These are phyloP conservation scores for Lota lota DNA, from an alignment of 2,113 vertebrate genomes.

Conservation along the genomic window DNA sequence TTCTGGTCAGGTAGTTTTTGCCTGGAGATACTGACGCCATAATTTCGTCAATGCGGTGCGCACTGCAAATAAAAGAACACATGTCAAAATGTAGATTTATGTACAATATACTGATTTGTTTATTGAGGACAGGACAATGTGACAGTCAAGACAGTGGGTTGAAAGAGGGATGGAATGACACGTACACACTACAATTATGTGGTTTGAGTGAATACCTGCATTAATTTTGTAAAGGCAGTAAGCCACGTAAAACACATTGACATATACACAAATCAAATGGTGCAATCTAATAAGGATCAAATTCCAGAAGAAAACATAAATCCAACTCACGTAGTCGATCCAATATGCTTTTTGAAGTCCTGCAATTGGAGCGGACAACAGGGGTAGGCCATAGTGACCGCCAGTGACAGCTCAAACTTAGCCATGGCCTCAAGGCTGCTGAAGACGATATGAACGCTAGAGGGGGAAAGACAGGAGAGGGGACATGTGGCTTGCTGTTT, in stretches of 20 bases:
- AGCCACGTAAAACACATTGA: neutral
- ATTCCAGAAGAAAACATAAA: neutral
- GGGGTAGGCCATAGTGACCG: slow-evolving; percentile 36
- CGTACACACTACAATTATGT: too few species aligned
- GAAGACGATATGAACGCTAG: slow-evolving; percentile 65
- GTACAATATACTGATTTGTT: neutral
- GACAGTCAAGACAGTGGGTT: neutral
- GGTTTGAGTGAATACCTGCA: too few species aligned
- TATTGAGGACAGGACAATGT: neutral
- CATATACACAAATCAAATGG: neutral
- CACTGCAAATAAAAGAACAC: slow-evolving; percentile 44
- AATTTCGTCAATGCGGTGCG: slow-evolving; percentile 58
- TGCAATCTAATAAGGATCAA: neutral
- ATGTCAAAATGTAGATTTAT: neutral
- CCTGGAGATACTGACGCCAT: slow-evolving; percentile 50
- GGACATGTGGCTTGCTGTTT: neutral
- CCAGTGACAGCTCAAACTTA: slow-evolving; percentile 70
- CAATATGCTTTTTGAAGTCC: slow-evolving; percentile 58
- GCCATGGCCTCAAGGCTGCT: slow-evolving; percentile 57
- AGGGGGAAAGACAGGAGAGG: neutral
- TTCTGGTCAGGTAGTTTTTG: slow-evolving; percentile 60
- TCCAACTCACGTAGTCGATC: slow-evolving; percentile 61
- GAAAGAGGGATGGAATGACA: neutral
- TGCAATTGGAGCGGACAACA: slow-evolving; percentile 48
- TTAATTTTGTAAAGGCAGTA: too few species aligned